Evolutionary conservation across 2,113 vertebrate genomes (phyloP).

Genomic region (Psittacula cyanocephala): DNA sequence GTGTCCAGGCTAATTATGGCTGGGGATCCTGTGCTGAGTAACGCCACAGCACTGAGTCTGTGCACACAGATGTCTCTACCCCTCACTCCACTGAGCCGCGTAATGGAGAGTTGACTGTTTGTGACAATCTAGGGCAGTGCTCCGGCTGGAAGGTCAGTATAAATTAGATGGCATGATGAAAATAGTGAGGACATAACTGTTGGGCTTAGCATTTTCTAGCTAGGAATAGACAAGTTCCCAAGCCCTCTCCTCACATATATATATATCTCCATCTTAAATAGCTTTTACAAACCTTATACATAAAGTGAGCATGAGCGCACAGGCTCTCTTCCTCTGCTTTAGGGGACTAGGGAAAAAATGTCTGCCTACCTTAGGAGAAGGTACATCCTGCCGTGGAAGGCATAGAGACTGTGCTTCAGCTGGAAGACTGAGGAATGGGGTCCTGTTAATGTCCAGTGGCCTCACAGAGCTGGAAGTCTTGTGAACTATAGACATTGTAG

Average conservation of each 20-base stretch:
- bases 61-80: slow-evolving; percentile 52
- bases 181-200: neutral
- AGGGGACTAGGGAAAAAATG: neutral
- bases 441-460: neutral
- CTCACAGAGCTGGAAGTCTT: neutral
- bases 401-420: neutral
- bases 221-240: neutral
- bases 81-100: slow-evolving; percentile 26
- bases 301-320: neutral
- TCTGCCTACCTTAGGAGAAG: neutral
- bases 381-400: neutral
- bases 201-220: neutral
- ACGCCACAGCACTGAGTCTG: neutral
- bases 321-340: neutral
- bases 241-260: neutral
- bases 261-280: neutral
- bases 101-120: slow-evolving; percentile 44
- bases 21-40: neutral
- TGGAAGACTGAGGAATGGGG: neutral
- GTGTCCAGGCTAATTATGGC: neutral
- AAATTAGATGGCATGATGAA: slow-evolving; percentile 23
- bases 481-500: neutral
- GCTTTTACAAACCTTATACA: neutral
- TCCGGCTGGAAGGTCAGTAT: neutral
- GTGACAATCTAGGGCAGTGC: slow-evolving; percentile 33